These are phyloP conservation scores for Oscheius onirici DNA, from an alignment of 2,888 invertebrate species.

Conservation along the genomic window DNA sequence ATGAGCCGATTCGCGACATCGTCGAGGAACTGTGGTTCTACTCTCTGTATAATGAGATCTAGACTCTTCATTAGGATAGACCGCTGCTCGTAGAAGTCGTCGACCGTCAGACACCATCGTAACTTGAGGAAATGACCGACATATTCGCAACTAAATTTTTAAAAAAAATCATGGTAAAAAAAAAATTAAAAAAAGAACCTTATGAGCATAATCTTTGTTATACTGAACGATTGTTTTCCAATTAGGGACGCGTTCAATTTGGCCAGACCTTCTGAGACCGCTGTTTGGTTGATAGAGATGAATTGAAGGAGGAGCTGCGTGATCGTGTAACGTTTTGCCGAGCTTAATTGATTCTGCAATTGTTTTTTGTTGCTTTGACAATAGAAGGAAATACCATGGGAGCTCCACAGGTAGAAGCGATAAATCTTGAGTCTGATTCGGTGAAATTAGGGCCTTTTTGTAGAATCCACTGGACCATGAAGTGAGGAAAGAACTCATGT, in stretches of 20 bases:
- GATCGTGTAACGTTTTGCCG: not conserved
- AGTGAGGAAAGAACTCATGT: conserved; percentile 12
- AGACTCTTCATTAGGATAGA: conserved; percentile 15
- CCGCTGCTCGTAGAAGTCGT: conserved; percentile 30
- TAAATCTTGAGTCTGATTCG: not conserved
- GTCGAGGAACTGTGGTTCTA: conserved; percentile 28
- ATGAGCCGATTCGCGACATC: conserved; percentile 30
- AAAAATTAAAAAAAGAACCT: not conserved
- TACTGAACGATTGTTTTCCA: not conserved
- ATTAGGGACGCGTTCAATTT: not conserved
- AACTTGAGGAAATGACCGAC: conserved; percentile 30
- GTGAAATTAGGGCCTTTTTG: not conserved
- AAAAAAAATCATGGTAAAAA: not conserved
- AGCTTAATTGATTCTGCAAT: not conserved
- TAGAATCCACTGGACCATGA: conserved; percentile 7
- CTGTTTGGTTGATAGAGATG: not conserved
- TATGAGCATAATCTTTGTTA: conserved; percentile 1
- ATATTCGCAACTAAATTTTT: conserved; percentile 33
- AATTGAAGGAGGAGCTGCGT: not conserved
- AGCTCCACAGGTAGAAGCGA: not conserved
- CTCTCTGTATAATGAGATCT: conserved; percentile 7
- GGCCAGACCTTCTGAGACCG: not conserved
- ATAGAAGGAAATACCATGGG: not conserved
- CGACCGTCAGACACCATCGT: conserved; percentile 21
- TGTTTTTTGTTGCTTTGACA: too few species aligned